Base-by-base conservation (phyloP, 35 echinoderm and acorn worm genomes). In the Holothuria glaberrima region DNA sequence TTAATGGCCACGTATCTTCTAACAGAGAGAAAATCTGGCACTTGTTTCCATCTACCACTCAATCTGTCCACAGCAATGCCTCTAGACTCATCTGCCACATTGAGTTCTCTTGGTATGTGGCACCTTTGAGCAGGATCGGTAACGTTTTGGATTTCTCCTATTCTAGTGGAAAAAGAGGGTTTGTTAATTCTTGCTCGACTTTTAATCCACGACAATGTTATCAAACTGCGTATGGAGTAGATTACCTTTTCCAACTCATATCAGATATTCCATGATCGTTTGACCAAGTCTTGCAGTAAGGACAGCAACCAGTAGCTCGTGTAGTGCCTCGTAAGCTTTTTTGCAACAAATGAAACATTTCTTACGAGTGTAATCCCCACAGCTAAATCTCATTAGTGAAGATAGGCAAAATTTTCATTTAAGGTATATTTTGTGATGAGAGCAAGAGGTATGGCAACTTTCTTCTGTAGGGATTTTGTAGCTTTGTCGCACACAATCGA, bases 31-130 rank as follows among this genome's bases (percentile, higher is more conserved):
- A 94, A 89, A 20, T 86, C 33, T 59, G 92, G 92, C 9, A 88
- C 82, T 34, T 79, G 4, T 59, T 91, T 61, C 89, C 92, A 94
- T 34, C 72, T 46, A 31, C 69, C 80, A 25, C 16, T 67, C 28
- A 86, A 68, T 32, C 29, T 75, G 71, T 75, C 35, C 17, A 41
- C 19, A 24, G 71, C 4, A 9, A 94, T 69, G 20, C 92, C 87
- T 84, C 86, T 69, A 34, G 80, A 90, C 19, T 94, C 84, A 41
- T 94, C 93, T 22, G 93, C 93, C 17, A 86, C 57, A 61, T 94
- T 94, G 29, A 16, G 21, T 80, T 94, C 61, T 19, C 82, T 89
- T 68, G 93, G 89, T 20, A 75, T 41, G 71, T 32, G 35, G 71
- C 3, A 41, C 71, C 66, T 79, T 12, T 82, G 50, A 36, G 82